These are phyloP conservation scores for Eudemis profundana DNA, from an alignment of 2,888 invertebrate genomes.

Conservation along the genomic window DNA sequence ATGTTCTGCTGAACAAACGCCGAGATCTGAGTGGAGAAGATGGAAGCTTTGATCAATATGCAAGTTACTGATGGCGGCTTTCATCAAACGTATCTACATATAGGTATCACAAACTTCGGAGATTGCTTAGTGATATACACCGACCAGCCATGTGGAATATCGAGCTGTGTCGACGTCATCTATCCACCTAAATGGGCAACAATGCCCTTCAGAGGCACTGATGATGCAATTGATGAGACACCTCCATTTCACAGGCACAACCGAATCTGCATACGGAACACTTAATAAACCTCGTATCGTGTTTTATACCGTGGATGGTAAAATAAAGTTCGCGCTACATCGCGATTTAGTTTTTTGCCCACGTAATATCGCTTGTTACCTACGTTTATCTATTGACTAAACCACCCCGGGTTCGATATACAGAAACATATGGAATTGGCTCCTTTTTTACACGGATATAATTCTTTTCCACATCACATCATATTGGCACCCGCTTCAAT, in stretches of 20 bases:
- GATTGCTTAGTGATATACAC: background rate
- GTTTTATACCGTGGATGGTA: background rate
- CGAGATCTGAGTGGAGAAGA: background rate
- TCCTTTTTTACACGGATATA: too few species aligned
- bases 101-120: background rate
- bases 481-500: too few species aligned
- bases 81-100: background rate
- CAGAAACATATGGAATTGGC: too few species aligned
- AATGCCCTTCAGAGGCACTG: constrained; percentile 6
- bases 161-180: background rate
- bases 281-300: background rate
- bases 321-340: background rate
- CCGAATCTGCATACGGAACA: constrained; percentile 7
- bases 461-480: too few species aligned
- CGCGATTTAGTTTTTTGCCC: background rate
- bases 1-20: too few species aligned
- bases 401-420: too few species aligned
- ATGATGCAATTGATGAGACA: constrained; percentile 18
- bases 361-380: background rate
- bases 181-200: background rate
- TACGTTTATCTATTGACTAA: background rate
- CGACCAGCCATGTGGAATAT: background rate
- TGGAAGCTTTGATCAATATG: background rate
- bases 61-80: constrained; percentile 4
- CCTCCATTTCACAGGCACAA: constrained; percentile 5